Evolutionary conservation across 2,113 vertebrate species (phyloP).

Genomic region (Microtus richardsoni): DNA sequence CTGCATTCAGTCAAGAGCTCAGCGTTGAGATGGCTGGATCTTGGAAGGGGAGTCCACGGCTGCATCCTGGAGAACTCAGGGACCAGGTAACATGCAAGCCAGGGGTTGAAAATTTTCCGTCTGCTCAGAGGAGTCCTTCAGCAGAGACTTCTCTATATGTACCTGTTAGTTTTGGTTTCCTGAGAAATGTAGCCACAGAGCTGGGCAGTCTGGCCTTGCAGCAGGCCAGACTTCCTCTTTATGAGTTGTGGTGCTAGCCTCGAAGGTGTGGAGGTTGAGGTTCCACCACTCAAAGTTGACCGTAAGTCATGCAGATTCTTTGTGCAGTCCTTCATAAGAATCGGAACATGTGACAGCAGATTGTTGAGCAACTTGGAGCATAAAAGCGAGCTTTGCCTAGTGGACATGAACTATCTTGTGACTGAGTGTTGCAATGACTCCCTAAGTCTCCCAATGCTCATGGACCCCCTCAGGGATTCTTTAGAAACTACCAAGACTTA

Average conservation of each 20-base stretch:
- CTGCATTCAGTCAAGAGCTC: accelerated
- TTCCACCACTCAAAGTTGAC: not conserved
- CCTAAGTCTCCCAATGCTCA: not conserved
- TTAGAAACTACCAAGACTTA: not conserved
- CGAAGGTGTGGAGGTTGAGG: not conserved
- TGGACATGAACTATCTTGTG: not conserved
- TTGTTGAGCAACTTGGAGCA: accelerated
- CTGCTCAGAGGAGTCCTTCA: not conserved
- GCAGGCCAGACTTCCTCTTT: constrained; percentile 69
- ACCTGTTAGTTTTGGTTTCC: constrained; percentile 58
- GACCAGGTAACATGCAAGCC: not conserved
- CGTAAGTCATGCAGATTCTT: not conserved
- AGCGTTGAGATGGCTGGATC: not conserved
- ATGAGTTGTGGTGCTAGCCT: not conserved
- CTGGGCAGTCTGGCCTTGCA: not conserved
- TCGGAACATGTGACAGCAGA: not conserved
- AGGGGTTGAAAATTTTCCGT: not conserved
- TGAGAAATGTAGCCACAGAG: constrained; percentile 67
- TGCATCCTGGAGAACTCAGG: not conserved
- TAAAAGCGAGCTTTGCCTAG: not conserved
- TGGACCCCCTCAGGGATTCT: accelerated
- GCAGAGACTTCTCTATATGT: not conserved
- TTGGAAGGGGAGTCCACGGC: accelerated
- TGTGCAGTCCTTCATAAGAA: not conserved
- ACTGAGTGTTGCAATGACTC: not conserved